These are phyloP conservation scores for Aethina tumida DNA, from an alignment of 1,140 invertebrate species.

Conservation along the genomic window DNA sequence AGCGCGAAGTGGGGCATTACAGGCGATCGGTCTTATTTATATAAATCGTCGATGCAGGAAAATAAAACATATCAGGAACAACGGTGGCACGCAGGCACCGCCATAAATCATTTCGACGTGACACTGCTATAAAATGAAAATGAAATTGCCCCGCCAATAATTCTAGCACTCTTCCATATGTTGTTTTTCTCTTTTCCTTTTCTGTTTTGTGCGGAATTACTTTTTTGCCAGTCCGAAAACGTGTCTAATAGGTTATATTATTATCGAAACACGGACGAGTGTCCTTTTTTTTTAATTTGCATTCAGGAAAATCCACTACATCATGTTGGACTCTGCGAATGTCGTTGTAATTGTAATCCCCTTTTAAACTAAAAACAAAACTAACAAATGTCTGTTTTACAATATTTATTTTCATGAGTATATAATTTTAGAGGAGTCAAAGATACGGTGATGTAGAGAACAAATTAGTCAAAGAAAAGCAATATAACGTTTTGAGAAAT, in stretches of 20 bases:
- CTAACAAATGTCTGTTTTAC: no score
- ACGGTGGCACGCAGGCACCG: slow-evolving; percentile 11
- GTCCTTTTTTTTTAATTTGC: background rate
- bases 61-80: slow-evolving; percentile 15
- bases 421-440: no score
- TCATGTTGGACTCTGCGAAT: background rate
- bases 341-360: no score
- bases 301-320: background rate
- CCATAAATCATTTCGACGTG: slow-evolving; percentile 21
- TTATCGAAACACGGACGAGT: background rate
- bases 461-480: no score
- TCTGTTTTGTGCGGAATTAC: background rate
- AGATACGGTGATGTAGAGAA: no score
- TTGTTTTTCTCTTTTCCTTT: slow-evolving; percentile 9
- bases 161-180: slow-evolving; percentile 14
- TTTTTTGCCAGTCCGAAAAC: background rate
- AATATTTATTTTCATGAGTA: no score
- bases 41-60: slow-evolving; percentile 10
- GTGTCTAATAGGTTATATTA: background rate
- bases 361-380: no score
- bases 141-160: slow-evolving; percentile 19
- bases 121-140: slow-evolving; percentile 21
- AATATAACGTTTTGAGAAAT: no score
- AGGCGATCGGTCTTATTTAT: slow-evolving; percentile 16
- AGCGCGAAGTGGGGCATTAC: no score